Conservation (phyloP, 2,113 vertebrate species). For the Catharus fuscescens region DNA sequence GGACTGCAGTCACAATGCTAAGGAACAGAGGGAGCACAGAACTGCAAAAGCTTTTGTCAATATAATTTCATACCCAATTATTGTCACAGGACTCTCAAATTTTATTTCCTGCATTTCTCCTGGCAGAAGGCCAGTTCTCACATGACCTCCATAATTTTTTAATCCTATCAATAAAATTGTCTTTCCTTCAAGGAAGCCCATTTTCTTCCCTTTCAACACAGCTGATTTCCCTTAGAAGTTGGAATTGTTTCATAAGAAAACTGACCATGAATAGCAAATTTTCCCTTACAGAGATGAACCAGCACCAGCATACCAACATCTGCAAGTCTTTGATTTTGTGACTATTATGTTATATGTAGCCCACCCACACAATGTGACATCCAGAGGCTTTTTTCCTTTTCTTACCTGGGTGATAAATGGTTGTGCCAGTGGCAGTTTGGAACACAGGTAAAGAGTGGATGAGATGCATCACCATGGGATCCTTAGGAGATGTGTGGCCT, state of each 20-base stretch:
- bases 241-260: neutral
- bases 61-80: conserved; percentile 34
- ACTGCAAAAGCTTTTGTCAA: conserved; percentile 10
- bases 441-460: neutral
- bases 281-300: neutral
- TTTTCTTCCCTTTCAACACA: neutral
- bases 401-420: neutral
- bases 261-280: neutral
- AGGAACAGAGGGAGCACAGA: neutral
- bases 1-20: neutral
- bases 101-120: conserved; percentile 34
- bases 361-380: neutral
- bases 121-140: conserved; percentile 34
- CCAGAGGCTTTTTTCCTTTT: neutral
- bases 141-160: conserved; percentile 12
- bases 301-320: neutral
- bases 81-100: conserved; percentile 1
- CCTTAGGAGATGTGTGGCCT: neutral
- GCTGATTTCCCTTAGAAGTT: neutral
- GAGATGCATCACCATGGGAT: accelerated
- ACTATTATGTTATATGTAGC: neutral
- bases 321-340: neutral
- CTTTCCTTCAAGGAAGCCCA: neutral
- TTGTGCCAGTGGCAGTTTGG: neutral
- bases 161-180: conserved; percentile 2